These are phyloP conservation scores for Clarias pachynema DNA, from an alignment of 2,797 vertebrate genomes.

Conservation along the genomic window DNA sequence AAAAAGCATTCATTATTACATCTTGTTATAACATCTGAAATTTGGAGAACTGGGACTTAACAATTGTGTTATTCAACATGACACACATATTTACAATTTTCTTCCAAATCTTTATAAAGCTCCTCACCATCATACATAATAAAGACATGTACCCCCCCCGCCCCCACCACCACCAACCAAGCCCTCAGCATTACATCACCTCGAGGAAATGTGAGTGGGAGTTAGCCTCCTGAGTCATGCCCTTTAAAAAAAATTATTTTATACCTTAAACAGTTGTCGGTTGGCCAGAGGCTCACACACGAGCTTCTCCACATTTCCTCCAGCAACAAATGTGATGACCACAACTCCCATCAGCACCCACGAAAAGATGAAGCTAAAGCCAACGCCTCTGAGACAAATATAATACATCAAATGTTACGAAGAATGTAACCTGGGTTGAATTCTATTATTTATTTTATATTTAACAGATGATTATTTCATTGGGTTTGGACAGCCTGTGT, in stretches of 20 bases:
- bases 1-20: background rate
- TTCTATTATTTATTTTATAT: no score
- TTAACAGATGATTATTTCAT: no score
- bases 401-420: background rate
- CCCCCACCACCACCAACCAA: no score
- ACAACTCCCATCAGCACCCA: conserved; percentile 91
- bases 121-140: no score
- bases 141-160: no score
- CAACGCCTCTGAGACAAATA: conserved; percentile 81
- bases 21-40: background rate
- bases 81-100: background rate
- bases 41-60: background rate
- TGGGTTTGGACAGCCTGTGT: no score
- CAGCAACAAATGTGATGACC: conserved; percentile 80
- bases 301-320: conserved; percentile 91
- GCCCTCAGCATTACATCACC: background rate
- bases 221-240: background rate
- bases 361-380: conserved; percentile 90
- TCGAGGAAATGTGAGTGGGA: background rate
- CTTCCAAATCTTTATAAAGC: background rate
- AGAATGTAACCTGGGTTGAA: background rate
- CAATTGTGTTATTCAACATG: background rate
- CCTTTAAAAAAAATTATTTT: no score
- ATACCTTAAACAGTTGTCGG: conserved; percentile 87
- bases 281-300: conserved; percentile 90